Evolutionary conservation across 2,888 invertebrate species (phyloP), one percentile per base, ranked within the genome.

Genomic region (Agrilus mali): DNA sequence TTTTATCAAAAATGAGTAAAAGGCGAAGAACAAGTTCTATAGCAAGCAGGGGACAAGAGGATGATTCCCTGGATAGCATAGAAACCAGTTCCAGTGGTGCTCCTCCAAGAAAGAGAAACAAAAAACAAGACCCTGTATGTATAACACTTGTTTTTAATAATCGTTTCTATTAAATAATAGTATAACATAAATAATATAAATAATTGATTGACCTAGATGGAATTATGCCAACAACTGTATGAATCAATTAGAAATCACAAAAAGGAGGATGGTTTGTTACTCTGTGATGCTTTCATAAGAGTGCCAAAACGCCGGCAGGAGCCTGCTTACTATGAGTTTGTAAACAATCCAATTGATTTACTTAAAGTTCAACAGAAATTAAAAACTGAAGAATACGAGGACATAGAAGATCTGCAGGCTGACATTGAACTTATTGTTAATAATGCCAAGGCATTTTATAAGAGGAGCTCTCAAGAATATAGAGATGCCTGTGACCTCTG

Each of bases 371-470:
- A 96, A 65, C 95, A 95, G 61, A 97, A 96, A 65, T 69, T 97
- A 8, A 95, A 94, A 75, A 94, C 90, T 0, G 96, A 97, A 55
- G 94, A 95, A 42, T 98, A 98, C 65, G 86, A 87, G 53, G 92
- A 93, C 61, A 76, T 96, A 53, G 93, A 94, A 27, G 92, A 94
- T 59, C 71, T 98, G 47, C 81, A 89, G 33, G 75, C 78, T 7
- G 97, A 98, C 63, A 80, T 98, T 53, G 88, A 93, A 59, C 72
- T 95, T 32, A 75, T 98, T 57, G 84, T 95, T 22, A 87, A 81
- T 55, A 98, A 98, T 71, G 92, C 96, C 0, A 93, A 93, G 65
- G 84, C 88, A 7, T 97, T 93, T 70, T 96, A 96, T 64, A 94
- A 93, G 72, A 74, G 81, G 13, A 86, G 80, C 40, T 78, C 86